phyloP scores from a whole-genome alignment of 2,113 vertebrate genomes.

The Callorhinus ursinus region DNA sequence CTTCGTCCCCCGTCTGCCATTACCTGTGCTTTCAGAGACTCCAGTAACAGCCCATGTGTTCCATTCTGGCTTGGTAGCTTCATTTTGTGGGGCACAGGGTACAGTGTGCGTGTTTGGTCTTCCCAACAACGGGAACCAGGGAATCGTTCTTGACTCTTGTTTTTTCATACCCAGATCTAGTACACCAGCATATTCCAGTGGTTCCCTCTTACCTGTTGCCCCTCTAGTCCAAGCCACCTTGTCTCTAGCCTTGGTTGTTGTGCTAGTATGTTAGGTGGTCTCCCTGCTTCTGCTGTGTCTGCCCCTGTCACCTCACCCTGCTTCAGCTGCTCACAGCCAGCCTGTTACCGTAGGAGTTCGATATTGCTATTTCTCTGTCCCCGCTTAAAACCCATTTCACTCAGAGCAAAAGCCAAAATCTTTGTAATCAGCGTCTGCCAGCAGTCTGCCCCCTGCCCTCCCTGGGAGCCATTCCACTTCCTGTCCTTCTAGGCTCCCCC shows the following conservation, averaged over 20 bases:
- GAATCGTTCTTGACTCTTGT: too few species aligned
- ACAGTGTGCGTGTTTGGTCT: accelerated
- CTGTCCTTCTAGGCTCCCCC: accelerated
- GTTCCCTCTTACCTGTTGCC: not conserved
- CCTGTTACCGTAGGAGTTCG: not conserved
- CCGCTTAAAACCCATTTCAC: not conserved
- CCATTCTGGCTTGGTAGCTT: not conserved
- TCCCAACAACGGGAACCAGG: accelerated
- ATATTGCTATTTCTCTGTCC: not conserved
- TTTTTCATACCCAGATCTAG: not conserved
- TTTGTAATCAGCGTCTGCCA: too few species aligned
- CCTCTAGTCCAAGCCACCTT: accelerated
- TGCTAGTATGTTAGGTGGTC: not conserved
- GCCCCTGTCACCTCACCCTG: accelerated
- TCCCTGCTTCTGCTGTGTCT: not conserved
- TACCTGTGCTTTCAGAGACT: too few species aligned
- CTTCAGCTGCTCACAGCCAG: not conserved
- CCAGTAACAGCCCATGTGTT: accelerated
- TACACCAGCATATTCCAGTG: accelerated
- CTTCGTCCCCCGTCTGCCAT: not conserved
- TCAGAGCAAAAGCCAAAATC: not conserved
- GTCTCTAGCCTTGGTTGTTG: not conserved
- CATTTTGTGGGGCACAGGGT: not conserved
- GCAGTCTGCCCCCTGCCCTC: not conserved
- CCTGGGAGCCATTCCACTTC: not conserved